Conservation (phyloP, 1,140 invertebrate species). For the Vollenhovia emeryi region DNA sequence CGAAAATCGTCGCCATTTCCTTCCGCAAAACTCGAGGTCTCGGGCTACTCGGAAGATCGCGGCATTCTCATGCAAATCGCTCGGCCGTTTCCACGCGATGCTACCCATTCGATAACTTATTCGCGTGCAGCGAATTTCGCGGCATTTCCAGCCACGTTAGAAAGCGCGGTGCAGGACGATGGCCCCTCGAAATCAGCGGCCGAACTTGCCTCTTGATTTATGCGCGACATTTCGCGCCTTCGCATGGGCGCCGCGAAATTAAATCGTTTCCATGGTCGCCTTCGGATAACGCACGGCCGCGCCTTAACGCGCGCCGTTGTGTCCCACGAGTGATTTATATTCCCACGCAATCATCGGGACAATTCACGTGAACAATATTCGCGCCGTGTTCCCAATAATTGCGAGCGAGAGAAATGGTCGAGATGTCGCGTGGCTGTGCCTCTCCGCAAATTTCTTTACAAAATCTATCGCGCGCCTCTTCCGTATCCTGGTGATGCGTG, state of each 20-base stretch:
- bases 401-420: not conserved
- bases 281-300: constrained; percentile 22
- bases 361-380: constrained; percentile 14
- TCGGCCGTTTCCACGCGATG: not conserved
- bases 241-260: not conserved
- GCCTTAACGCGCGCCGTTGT: constrained; percentile 12
- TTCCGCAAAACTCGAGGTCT: not conserved
- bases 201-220: constrained; percentile 24
- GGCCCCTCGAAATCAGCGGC: not conserved
- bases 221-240: not conserved
- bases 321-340: not conserved
- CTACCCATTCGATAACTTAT: constrained; percentile 22
- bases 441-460: not conserved
- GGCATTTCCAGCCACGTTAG: constrained; percentile 29
- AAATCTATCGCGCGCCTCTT: not conserved
- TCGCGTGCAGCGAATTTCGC: constrained; percentile 45
- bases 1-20: not conserved
- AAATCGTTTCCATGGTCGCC: constrained; percentile 49
- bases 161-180: constrained; percentile 38
- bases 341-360: constrained; percentile 13
- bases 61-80: constrained; percentile 42
- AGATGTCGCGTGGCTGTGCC: not conserved
- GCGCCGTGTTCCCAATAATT: not conserved
- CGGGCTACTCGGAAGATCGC: not conserved
- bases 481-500: not conserved